Evolutionary conservation across 2,113 vertebrate genomes (phyloP), one percentile per base, ranked within the genome.

Genomic region (Turdus rufiventris): DNA sequence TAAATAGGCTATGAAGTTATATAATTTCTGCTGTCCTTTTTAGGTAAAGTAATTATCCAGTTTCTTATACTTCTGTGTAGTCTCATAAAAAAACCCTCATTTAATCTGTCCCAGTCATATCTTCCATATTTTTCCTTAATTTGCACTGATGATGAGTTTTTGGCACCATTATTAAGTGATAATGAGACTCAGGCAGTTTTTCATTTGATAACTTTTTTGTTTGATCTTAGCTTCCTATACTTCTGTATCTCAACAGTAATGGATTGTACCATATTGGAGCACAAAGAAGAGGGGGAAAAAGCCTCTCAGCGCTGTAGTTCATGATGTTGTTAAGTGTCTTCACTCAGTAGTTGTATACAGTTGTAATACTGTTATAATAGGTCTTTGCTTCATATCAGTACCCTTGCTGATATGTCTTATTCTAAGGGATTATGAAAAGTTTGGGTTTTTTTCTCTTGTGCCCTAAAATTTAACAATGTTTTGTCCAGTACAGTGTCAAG

Each of bases 91-190:
- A 4, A 9, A 17, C 11, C 10, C 15, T 88, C 4, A 3, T 89
- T 96, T 88, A 85, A 83, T 91, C 42, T 42, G 65, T 79, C 54
- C 36, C 56, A 79, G 40, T 88, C 51, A 73, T 8, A 38, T 73
- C 94, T 88, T 88, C 50, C 5, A 0, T 80, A 62, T 70, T 91
- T 87, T 85, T 65, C 38, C 38, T 89, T 88, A 88, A 89, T 97
- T 96, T 88, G 4, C 93, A 83, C 58, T 20, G 51, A 57, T 89
- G 74, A 60, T 48, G 67, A 76, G 21, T 8, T 94, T 92, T 96
- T 96, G 85, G 71, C 94, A 95, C 87, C n/a, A 89, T 94, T 96
- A 94, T 71, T 76, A 95, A 93, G 95, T 91, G 96, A 95, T 97
- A 97, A 97, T 96, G 91, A 96, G 74, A 79, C 34, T 91, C 10